Base-by-base conservation (phyloP, 2,888 invertebrate species). In the Tenodera sinensis region DNA sequence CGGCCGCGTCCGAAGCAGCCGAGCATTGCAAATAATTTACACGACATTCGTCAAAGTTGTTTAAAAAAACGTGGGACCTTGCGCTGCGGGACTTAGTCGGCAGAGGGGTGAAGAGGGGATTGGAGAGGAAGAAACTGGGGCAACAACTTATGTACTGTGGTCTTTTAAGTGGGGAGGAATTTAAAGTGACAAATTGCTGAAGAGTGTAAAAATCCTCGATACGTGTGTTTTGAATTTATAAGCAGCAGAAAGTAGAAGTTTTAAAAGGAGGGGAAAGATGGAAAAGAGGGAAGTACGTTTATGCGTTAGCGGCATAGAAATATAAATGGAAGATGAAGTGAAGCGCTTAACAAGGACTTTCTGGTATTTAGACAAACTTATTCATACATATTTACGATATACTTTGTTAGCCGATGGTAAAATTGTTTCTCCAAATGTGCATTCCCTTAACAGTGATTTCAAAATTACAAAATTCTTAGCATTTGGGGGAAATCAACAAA, bases 11-110 rank as follows among this genome's bases (percentile, higher is more conserved):
- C 25, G 54, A 6, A 71, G 54, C 1, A 42, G 47, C 30, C 82
- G 30, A 88, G 42, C 83, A 82, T 42, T 71, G 82, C 30, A 87
- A 87, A 87, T 87, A 87, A 87, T 87, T 87, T 87, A 87, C 87
- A 87, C 81, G 87, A 83, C 87, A 87, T 87, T 87, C 87, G 87
- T 87, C 87, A 87, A 87, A 87, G 87, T 42, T 83, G 87, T 87
- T 25, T 71, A 14, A 3, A 71, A 71, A 71, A 71, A 71, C 20
- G 20, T 4, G 8, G 54, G 54, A 0, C 54, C 20, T 25, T 71
- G 14, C 20, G 54, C 20, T 15, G 20, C 20, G 25, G 15, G 25
- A 1, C 20, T 71, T 71, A 25, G 6, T 0, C 54, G 20, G 54
- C 20, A 20, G 20, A 71, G 54, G 54, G 54, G 54, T 4, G 25